Evolutionary conservation across 2,113 vertebrate genomes (phyloP).

Genomic region (Dicentrarchus labrax): DNA sequence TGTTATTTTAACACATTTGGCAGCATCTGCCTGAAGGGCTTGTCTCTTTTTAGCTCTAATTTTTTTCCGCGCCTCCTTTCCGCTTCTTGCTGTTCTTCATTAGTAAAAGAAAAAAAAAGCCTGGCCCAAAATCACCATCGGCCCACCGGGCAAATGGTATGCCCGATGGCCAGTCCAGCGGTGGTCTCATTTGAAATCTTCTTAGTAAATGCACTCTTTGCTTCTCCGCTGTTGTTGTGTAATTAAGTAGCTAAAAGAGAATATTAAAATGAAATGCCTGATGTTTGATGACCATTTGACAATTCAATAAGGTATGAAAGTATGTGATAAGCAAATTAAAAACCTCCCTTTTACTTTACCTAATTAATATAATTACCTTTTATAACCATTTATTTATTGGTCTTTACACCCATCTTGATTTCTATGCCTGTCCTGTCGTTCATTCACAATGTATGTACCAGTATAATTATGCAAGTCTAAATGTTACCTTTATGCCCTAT

Average conservation of each 20-base stretch:
- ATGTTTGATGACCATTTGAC: background rate
- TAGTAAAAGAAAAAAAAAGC: too few relatives aligned
- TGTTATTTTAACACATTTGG: too few relatives aligned
- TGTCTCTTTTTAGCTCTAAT: too few relatives aligned
- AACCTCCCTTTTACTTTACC: background rate
- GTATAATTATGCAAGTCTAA: conserved; percentile 6
- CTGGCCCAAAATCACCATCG: too few relatives aligned
- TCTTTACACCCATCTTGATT: background rate
- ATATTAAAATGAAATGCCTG: background rate
- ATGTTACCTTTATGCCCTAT: conserved; percentile 39
- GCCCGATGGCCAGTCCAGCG: too few relatives aligned
- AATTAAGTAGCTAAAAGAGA: background rate
- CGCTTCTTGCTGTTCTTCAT: too few relatives aligned
- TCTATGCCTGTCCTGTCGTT: background rate
- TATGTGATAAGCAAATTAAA: background rate
- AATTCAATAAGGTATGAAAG: background rate
- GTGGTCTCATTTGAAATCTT: background rate
- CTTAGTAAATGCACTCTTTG: background rate
- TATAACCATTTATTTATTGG: background rate
- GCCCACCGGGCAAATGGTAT: too few relatives aligned
- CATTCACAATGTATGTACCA: background rate
- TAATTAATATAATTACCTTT: background rate
- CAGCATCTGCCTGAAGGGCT: too few relatives aligned
- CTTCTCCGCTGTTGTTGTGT: background rate
- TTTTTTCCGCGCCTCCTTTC: too few relatives aligned